phyloP scores from a whole-genome alignment of 2,888 invertebrate species.

The Chrysina gloriosa region DNA sequence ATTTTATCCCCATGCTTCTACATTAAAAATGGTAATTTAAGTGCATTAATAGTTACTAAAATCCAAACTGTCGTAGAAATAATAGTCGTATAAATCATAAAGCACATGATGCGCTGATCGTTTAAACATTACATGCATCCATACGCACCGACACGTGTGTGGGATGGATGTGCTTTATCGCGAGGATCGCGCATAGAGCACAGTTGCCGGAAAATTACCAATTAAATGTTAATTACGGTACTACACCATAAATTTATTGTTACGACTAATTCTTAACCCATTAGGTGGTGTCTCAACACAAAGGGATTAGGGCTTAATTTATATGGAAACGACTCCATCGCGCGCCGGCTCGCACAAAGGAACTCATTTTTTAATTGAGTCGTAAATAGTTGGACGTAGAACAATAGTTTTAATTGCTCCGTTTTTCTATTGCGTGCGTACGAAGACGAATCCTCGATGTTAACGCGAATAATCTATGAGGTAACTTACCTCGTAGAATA shows the following conservation, averaged over 20 bases:
- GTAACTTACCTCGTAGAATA: too few species aligned
- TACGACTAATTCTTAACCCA: slow-evolving; percentile 43
- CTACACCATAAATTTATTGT: slow-evolving; percentile 24
- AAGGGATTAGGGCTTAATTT: slow-evolving; percentile 44
- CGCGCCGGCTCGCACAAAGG: slow-evolving; percentile 25
- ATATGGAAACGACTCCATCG: slow-evolving; percentile 47
- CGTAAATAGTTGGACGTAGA: slow-evolving; percentile 35
- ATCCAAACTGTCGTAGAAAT: neutral
- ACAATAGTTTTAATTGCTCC: slow-evolving; percentile 35
- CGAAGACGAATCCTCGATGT: too few species aligned
- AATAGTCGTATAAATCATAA: neutral
- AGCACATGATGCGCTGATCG: neutral
- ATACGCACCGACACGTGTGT: neutral
- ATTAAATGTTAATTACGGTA: slow-evolving; percentile 30
- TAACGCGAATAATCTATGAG: slow-evolving; percentile 37
- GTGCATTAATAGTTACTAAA: too few species aligned
- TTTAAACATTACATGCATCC: neutral
- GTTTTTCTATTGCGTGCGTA: too few species aligned
- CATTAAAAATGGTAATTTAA: too few species aligned
- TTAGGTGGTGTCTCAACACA: slow-evolving; percentile 43
- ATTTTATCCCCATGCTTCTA: too few species aligned
- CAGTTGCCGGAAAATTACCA: slow-evolving; percentile 34
- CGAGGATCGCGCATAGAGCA: slow-evolving; percentile 6
- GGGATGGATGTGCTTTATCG: neutral
- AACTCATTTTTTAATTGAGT: slow-evolving; percentile 43